These are phyloP conservation scores for Hydrolagus colliei DNA, from an alignment of 2,797 vertebrate species.

Conservation along the genomic window DNA sequence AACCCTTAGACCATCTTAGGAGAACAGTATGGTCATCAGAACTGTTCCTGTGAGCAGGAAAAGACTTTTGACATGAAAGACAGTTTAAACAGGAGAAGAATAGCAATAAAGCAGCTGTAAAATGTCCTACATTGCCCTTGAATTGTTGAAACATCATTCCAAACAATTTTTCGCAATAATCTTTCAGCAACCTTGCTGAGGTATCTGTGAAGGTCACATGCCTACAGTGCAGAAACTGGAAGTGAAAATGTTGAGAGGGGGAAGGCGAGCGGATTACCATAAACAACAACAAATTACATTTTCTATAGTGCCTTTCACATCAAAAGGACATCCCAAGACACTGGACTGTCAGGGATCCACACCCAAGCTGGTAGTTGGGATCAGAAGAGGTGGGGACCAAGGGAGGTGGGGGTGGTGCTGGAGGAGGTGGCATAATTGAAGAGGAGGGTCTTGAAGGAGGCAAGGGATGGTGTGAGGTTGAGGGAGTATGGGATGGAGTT, in stretches of 20 bases:
- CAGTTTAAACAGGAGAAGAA: slow-evolving; percentile 73
- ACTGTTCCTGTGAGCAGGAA: slow-evolving; percentile 84
- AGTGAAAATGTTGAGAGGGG: slow-evolving; percentile 54
- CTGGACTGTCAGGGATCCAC: no score
- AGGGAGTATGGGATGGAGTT: no score
- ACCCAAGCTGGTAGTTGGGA: no score
- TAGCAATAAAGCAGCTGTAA: slow-evolving; percentile 80
- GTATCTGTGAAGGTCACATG: slow-evolving; percentile 72
- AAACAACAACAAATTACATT: no score
- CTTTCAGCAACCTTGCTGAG: slow-evolving; percentile 67
- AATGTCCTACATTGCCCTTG: slow-evolving; percentile 74
- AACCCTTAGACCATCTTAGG: slow-evolving; percentile 70
- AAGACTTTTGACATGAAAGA: slow-evolving; percentile 86
- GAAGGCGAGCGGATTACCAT: no score
- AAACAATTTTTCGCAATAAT: slow-evolving; percentile 59
- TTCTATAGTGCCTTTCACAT: no score
- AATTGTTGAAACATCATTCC: slow-evolving; percentile 68
- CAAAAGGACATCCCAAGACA: no score
- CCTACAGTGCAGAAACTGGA: slow-evolving; percentile 65
- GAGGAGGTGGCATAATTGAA: no score
- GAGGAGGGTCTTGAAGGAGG: no score
- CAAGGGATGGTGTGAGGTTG: no score
- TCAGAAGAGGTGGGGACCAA: no score
- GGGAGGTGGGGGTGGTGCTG: no score
- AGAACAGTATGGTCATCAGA: slow-evolving; percentile 62